Conservation (phyloP, 2,888 invertebrate genomes). For the Tetranychus piercei region DNA sequence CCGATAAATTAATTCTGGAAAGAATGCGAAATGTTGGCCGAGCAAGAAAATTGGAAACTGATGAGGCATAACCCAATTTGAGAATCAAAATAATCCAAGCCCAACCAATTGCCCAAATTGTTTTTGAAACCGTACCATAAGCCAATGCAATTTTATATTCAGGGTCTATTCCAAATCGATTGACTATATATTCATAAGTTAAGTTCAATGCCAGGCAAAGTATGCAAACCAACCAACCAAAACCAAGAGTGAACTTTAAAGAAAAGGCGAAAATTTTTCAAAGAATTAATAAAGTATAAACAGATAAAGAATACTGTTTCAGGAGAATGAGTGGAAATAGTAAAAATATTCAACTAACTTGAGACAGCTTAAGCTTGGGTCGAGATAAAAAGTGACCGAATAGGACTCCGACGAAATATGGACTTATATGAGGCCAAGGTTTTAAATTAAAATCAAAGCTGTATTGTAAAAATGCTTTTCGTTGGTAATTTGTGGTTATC, state of each 20-base stretch:
- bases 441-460: neutral
- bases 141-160: neutral
- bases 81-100: neutral
- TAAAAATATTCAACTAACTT: neutral
- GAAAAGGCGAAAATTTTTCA: too few species aligned
- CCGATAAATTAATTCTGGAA: neutral
- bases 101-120: neutral
- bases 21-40: neutral
- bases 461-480: neutral
- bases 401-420: neutral
- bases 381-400: neutral
- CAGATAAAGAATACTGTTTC: neutral
- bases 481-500: neutral
- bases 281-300: neutral
- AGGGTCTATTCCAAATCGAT: neutral
- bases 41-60: neutral
- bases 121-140: neutral
- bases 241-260: neutral
- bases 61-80: neutral
- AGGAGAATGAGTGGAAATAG: neutral
- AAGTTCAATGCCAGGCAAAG: neutral
- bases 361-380: neutral
- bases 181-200: neutral
- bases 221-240: slow-evolving; percentile 3
- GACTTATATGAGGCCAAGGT: slow-evolving; percentile 4